Percentiles rank a stretch among this genome's conserved stretches.
phyloP scores from a whole-genome alignment of 2,113 vertebrate genomes.

The Hemibagrus wyckioides region DNA sequence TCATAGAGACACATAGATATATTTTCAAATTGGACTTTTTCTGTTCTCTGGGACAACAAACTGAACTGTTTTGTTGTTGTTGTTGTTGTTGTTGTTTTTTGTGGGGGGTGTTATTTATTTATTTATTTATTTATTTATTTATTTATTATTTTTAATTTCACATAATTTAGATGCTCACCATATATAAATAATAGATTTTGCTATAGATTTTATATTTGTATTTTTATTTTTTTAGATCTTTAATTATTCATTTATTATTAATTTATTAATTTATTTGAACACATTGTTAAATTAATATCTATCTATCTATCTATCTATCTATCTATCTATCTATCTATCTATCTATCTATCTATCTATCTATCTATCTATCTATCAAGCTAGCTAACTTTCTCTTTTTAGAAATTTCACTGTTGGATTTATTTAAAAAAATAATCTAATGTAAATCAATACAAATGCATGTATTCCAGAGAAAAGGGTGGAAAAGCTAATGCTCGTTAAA shows the following conservation, averaged over 20 bases:
- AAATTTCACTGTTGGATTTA: neutral
- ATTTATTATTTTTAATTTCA: neutral
- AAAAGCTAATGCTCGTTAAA: neutral
- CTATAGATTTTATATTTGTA: too few relatives aligned
- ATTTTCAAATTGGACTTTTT: neutral
- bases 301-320: too few relatives aligned
- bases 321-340: neutral
- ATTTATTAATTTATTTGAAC: too few relatives aligned
- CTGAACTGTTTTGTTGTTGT: too few relatives aligned
- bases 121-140: too few relatives aligned
- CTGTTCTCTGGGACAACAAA: neutral
- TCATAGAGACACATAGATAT: neutral
- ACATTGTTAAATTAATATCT: too few relatives aligned
- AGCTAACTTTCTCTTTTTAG: neutral
- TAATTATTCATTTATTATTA: too few relatives aligned
- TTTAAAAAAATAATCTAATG: neutral
- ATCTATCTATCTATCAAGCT: neutral
- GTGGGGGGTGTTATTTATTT: too few relatives aligned
- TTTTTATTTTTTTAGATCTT: too few relatives aligned
- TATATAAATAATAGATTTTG: too few relatives aligned
- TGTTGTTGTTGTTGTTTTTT: too few relatives aligned
- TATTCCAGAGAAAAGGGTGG: neutral
- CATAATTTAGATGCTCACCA: neutral
- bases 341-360: neutral
- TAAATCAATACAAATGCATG: neutral